Conservation (phyloP, 2,888 invertebrate genomes). For the Eurytoma californica region DNA sequence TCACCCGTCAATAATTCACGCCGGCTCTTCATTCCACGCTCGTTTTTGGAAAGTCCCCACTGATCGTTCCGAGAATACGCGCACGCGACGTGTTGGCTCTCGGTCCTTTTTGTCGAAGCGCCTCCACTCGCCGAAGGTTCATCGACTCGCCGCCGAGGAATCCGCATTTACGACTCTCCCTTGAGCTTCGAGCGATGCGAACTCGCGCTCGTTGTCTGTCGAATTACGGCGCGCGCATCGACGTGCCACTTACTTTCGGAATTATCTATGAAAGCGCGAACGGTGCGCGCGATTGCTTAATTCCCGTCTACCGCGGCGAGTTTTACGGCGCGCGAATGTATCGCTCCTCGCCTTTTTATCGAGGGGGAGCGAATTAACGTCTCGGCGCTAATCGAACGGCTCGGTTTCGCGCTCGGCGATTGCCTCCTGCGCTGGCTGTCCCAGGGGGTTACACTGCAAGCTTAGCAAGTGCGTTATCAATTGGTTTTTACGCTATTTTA, state of each 20-base stretch:
- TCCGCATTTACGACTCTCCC: conserved; percentile 4
- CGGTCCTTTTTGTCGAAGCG: too few species aligned
- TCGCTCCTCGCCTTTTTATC: neutral
- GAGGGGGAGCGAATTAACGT: conserved; percentile 9
- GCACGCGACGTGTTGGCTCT: too few species aligned
- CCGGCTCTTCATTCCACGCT: conserved; percentile 6
- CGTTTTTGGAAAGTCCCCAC: conserved; percentile 41
- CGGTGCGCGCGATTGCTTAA: conserved; percentile 34
- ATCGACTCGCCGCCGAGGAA: conserved; percentile 34
- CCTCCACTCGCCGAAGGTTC: conserved; percentile 22
- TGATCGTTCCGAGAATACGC: conserved; percentile 30
- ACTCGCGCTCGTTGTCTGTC: neutral
- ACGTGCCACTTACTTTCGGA: conserved; percentile 16
- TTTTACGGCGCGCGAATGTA: neutral
- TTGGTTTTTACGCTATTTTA: too few species aligned
- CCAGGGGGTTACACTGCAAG: too few species aligned
- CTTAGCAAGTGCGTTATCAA: too few species aligned
- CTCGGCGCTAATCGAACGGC: conserved; percentile 33
- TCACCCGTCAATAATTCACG: conserved; percentile 27
- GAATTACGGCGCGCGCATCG: neutral
- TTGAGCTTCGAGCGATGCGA: neutral
- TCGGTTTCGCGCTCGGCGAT: conserved; percentile 11
- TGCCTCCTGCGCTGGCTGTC: neutral
- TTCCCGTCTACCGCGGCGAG: neutral
- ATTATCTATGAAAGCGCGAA: conserved; percentile 54